A percentile compares a stretch with the other conserved stretches of the same genome.
These are phyloP conservation scores for Silurus aristotelis DNA, from an alignment of 2,797 vertebrate species.

Conservation along the genomic window DNA sequence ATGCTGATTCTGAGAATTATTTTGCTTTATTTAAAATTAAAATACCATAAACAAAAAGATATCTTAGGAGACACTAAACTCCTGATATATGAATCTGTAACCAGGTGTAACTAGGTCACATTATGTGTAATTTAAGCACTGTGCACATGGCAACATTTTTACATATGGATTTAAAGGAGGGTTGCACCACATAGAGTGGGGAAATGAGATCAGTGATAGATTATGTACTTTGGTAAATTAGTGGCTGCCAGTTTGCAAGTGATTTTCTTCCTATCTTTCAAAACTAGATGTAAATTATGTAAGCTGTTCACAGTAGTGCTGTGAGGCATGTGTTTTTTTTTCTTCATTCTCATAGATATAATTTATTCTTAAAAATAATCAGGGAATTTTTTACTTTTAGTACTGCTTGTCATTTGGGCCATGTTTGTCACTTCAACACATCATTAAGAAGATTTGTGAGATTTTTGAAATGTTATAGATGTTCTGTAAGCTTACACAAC, in stretches of 20 bases:
- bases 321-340: background rate
- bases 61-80: background rate
- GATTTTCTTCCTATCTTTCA: background rate
- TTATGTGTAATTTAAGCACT: background rate
- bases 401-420: too few relatives aligned
- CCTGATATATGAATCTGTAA: background rate
- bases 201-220: background rate
- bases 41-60: background rate
- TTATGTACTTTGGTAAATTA: slow-evolving; percentile 8
- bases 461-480: background rate
- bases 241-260: background rate
- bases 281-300: background rate
- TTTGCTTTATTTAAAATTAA: background rate
- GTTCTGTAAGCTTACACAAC: background rate
- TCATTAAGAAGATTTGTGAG: background rate
- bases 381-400: background rate
- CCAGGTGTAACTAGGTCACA: background rate
- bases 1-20: slow-evolving; percentile 9
- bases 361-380: background rate
- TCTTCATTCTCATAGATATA: background rate
- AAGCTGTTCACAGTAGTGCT: background rate
- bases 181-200: background rate
- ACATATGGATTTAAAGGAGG: background rate
- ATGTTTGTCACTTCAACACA: background rate
- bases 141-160: background rate